These are phyloP conservation scores for Xerus rutilus DNA, from an alignment of 2,797 vertebrate genomes.

Conservation along the genomic window DNA sequence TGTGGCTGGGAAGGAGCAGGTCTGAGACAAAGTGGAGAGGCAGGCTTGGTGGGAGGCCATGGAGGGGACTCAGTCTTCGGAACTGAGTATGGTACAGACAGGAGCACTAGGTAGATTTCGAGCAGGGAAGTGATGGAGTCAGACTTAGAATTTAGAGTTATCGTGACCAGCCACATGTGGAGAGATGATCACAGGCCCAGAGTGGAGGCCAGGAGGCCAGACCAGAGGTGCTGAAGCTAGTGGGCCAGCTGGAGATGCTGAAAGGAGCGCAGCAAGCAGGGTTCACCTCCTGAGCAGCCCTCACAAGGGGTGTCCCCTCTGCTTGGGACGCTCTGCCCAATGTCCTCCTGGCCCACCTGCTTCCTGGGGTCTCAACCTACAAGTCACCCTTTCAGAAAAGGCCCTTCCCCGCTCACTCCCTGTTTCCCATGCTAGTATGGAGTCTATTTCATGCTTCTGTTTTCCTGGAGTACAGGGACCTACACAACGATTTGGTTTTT, in stretches of 20 bases:
- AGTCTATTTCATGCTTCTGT: neutral
- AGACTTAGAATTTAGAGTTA: neutral
- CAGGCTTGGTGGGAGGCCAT: neutral
- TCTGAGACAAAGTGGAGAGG: rapidly evolving
- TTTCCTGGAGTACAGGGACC: neutral
- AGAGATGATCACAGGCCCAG: neutral
- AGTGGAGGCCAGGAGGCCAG: neutral
- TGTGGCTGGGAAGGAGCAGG: neutral
- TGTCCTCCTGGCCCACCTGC: neutral
- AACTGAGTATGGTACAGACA: neutral
- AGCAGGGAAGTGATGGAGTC: neutral
- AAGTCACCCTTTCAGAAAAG: neutral
- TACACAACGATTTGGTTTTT: neutral
- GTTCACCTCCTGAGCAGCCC: neutral
- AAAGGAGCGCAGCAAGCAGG: neutral
- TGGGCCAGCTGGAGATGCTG: neutral
- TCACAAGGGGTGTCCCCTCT: neutral
- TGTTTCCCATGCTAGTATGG: neutral
- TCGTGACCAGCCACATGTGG: neutral
- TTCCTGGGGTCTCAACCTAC: neutral
- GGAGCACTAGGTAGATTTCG: neutral
- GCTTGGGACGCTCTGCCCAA: neutral
- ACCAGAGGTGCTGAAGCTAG: too few species aligned
- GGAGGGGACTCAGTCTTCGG: neutral
- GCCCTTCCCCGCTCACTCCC: neutral